A percentile compares a stretch with the other conserved stretches of the same genome.
Evolutionary conservation across 1,140 invertebrate genomes (phyloP).

Genomic region (Diuraphis noxia): DNA sequence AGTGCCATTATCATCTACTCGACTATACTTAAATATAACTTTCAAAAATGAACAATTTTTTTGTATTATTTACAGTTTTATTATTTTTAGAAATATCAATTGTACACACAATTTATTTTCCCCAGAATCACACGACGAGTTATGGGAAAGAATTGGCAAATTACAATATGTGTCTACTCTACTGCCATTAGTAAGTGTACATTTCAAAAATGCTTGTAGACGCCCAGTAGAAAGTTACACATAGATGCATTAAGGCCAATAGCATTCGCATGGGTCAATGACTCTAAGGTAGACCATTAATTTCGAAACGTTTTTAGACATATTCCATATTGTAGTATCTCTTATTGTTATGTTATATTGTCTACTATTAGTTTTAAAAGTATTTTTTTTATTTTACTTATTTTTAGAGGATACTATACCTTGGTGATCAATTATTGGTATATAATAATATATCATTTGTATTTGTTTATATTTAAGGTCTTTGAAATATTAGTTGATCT

Average conservation of each 20-base stretch:
- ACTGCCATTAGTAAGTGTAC: constrained; percentile 46
- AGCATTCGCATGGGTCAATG: constrained; percentile 29
- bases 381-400: constrained; percentile 7
- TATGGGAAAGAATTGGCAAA: constrained; percentile 47
- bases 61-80: constrained; percentile 13
- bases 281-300: constrained; percentile 5
- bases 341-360: neutral
- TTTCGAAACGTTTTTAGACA: neutral
- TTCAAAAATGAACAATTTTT: neutral
- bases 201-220: constrained; percentile 41
- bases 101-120: constrained; percentile 39
- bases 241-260: constrained; percentile 28
- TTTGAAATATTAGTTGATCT: neutral
- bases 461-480: neutral
- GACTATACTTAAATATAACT: neutral
- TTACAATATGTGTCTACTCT: constrained; percentile 36
- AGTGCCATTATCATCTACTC: neutral
- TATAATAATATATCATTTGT: neutral
- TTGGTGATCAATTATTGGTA: neutral
- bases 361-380: neutral
- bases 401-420: neutral
- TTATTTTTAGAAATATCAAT: constrained; percentile 47
- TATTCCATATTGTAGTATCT: constrained; percentile 17
- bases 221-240: constrained; percentile 34
- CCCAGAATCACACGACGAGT: constrained; percentile 40